phyloP scores from a whole-genome alignment of 2,888 invertebrate genomes.

The Phyllotreta striolata region DNA sequence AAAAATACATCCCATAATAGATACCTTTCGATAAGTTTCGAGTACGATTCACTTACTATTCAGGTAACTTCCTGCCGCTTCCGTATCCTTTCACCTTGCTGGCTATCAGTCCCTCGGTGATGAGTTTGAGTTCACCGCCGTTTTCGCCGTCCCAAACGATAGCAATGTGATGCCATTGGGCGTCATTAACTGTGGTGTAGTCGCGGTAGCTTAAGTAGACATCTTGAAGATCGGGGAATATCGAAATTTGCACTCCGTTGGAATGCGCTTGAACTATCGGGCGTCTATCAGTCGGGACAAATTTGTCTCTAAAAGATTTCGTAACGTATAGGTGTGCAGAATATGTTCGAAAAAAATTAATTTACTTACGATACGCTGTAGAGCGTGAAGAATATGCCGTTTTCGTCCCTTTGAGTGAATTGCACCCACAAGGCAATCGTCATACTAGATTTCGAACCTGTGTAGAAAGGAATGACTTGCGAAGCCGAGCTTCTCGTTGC shows the following conservation, averaged over 20 bases:
- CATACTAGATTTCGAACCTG: slow-evolving; percentile 77
- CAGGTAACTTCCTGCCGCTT: slow-evolving; percentile 79
- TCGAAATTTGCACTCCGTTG: slow-evolving; percentile 89
- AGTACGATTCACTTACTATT: slow-evolving; percentile 71
- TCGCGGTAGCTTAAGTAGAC: slow-evolving; percentile 90
- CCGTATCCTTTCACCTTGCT: slow-evolving; percentile 92
- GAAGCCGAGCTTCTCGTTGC: slow-evolving; percentile 89
- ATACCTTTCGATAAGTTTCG: slow-evolving; percentile 1
- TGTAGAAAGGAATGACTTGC: slow-evolving; percentile 90
- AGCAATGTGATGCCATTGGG: slow-evolving; percentile 96
- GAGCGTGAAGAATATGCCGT: slow-evolving; percentile 92
- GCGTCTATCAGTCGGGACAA: slow-evolving; percentile 78
- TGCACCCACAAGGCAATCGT: slow-evolving; percentile 97
- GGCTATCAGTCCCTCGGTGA: slow-evolving; percentile 95
- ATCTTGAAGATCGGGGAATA: slow-evolving; percentile 88
- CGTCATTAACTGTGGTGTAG: slow-evolving; percentile 93
- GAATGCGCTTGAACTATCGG: slow-evolving; percentile 91
- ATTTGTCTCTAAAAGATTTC: slow-evolving; percentile 74
- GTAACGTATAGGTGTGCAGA: not conserved
- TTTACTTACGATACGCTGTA: slow-evolving; percentile 81
- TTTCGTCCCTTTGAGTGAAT: slow-evolving; percentile 89
- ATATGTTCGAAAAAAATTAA: slow-evolving; percentile 1
- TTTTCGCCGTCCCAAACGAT: slow-evolving; percentile 92
- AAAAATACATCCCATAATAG: slow-evolving; percentile 49
- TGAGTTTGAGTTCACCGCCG: slow-evolving; percentile 85